phyloP scores from a whole-genome alignment of 2,113 vertebrate genomes.

The Strix aluco region DNA sequence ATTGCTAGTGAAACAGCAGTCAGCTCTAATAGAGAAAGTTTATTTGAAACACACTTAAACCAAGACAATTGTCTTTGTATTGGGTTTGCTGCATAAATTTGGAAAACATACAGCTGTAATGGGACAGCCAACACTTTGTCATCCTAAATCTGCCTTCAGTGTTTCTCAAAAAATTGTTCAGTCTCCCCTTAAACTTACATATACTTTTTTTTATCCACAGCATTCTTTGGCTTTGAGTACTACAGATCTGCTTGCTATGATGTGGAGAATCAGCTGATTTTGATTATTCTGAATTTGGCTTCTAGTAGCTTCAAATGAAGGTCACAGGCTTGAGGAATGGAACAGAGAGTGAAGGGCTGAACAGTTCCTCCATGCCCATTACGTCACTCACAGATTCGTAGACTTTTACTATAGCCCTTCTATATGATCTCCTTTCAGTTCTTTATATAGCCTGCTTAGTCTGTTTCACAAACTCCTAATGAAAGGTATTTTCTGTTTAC shows the following conservation, averaged over 20 bases:
- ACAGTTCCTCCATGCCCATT: not conserved
- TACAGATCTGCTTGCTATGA: not conserved
- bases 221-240: not conserved
- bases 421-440: not conserved
- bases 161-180: not conserved
- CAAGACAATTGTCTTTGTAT: not conserved
- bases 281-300: not conserved
- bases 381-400: not conserved
- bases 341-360: not conserved
- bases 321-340: not conserved
- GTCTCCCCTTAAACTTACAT: not conserved
- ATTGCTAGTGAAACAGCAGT: not conserved
- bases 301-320: not conserved
- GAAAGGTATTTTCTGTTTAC: not conserved
- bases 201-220: not conserved
- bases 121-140: not conserved
- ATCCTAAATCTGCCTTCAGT: not conserved
- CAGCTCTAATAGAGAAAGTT: not conserved
- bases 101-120: not conserved
- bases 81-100: not conserved
- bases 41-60: not conserved
- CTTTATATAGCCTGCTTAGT: not conserved
- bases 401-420: not conserved
- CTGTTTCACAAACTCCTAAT: not conserved
- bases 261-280: not conserved